Percentiles rank a stretch among this genome's conserved stretches.
Evolutionary conservation across 2,797 vertebrate species (phyloP).

Genomic region (Tragelaphus oryx): DNA sequence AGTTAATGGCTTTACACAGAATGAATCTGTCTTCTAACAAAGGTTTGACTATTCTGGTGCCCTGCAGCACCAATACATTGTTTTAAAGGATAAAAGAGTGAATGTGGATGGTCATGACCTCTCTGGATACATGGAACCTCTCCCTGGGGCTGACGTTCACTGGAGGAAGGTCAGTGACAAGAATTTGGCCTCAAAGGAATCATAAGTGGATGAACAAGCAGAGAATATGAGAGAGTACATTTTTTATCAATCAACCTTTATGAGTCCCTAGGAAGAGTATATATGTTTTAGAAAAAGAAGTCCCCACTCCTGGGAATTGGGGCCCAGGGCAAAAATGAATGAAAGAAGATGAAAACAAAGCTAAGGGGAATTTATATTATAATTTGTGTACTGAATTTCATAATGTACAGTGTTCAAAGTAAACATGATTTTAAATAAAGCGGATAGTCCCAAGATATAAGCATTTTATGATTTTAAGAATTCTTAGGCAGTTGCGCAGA

Average conservation of each 20-base stretch:
- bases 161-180: background rate
- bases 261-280: background rate
- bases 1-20: conserved; percentile 32
- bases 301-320: background rate
- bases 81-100: conserved; percentile 44
- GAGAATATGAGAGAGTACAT: background rate
- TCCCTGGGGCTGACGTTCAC: background rate
- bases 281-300: conserved; percentile 22
- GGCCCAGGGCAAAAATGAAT: background rate
- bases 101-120: conserved; percentile 35
- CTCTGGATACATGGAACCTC: background rate
- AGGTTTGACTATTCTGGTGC: conserved; percentile 37
- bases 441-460: background rate
- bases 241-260: background rate
- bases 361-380: background rate
- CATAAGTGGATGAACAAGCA: background rate
- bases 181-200: conserved; percentile 45
- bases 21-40: conserved; percentile 61
- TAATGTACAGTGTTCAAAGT: background rate
- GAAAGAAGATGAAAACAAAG: background rate
- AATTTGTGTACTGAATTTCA: background rate
- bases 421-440: conserved; percentile 23
- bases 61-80: conserved; percentile 23
- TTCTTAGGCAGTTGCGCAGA: background rate
- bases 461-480: background rate